Evolutionary conservation across 2,888 invertebrate genomes (phyloP), one percentile per base, ranked within the genome.

Genomic region (Dermolepida albohirtum): DNA sequence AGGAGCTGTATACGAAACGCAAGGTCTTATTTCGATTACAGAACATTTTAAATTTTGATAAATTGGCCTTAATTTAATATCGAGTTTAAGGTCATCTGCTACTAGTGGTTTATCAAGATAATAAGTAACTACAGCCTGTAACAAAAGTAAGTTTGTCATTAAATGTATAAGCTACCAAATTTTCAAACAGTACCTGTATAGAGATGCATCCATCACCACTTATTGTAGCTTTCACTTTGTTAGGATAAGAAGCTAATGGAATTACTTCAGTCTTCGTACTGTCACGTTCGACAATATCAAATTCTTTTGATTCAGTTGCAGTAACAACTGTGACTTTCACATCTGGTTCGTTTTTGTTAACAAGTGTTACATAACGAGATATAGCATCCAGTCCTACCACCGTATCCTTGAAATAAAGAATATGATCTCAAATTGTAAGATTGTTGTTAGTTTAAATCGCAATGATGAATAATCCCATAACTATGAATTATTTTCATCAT

Each of bases 301-400:
- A 82, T 1, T 81, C 78, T 44, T 83, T 83, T 16, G 85, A 77
- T 14, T 83, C 82, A 1, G 78, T 78, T 0, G 84, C 82, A 1
- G 83, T 81, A 11, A 43, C 55, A 1, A 88, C 77, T 11, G 82
- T 77, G 10, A 88, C 77, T 22, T 83, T 81, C 11, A 87, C 74
- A 72, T 86, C 82, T 1, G 85, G 80, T 5, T 82, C 77, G 51
- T 83, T 82, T 11, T 80, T 79, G 57, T 82, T 82, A 67, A 87
- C 81, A 0, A 83, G 78, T 1, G 81, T 76, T 1, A 87, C 86
- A 76, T 87, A 89, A 74, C 86, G 85, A 0, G 88, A 83, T 10
- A 89, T 77, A 0, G 89, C 89, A 73, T 89, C 88, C 14, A 90
- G 80, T 6, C 87, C 89, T 10, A 89, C 84, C 0, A 87, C 86